These are phyloP conservation scores for Irena cyanogastra DNA, from an alignment of 2,113 vertebrate genomes.

Conservation along the genomic window DNA sequence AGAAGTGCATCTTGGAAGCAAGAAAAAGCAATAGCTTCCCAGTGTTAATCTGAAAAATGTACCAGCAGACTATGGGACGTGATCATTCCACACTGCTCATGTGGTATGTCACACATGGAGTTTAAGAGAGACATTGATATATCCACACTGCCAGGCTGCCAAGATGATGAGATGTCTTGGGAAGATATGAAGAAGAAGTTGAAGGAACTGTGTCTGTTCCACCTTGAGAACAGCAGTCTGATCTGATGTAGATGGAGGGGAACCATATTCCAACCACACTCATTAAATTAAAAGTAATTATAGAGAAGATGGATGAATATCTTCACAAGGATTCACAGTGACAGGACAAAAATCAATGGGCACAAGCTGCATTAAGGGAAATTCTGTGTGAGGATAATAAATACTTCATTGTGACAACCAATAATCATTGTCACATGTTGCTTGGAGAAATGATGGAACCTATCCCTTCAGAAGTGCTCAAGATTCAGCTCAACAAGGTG, in stretches of 20 bases:
- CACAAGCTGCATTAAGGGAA: not conserved
- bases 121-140: not conserved
- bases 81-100: not conserved
- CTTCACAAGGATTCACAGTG: not conserved
- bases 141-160: not conserved
- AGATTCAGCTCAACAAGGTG: not conserved
- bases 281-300: not conserved
- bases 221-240: not conserved
- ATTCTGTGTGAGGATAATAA: not conserved
- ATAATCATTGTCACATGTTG: not conserved
- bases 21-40: not conserved
- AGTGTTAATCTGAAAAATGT: not conserved
- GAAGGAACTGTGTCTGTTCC: not conserved
- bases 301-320: not conserved
- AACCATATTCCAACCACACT: not conserved
- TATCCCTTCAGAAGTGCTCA: not conserved
- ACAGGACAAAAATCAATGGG: not conserved
- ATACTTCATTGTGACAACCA: not conserved
- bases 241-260: not conserved
- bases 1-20: not conserved
- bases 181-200: not conserved
- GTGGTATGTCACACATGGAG: rapidly evolving
- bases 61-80: not conserved
- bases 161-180: not conserved
- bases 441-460: not conserved